Percentiles rank a stretch among this genome's conserved stretches.
These are phyloP conservation scores for Pteronotus mesoamericanus DNA, from an alignment of 2,797 vertebrate species.

Conservation along the genomic window DNA sequence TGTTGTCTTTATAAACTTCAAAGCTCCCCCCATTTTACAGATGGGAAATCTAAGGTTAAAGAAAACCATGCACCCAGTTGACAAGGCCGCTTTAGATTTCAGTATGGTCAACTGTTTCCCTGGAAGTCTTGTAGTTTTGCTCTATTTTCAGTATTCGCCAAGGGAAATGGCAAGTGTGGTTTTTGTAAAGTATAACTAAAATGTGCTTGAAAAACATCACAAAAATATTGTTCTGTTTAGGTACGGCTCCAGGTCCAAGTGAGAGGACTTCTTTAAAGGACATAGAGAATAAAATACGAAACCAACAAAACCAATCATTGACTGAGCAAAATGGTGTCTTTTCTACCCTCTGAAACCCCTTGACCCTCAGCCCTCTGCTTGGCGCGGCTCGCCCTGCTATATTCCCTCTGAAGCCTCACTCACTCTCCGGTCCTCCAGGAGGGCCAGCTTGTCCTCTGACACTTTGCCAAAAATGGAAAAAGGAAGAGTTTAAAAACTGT, in stretches of 20 bases:
- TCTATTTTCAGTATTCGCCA: constrained; percentile 5
- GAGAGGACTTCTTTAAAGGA: constrained; percentile 25
- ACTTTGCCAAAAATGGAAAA: constrained; percentile 74
- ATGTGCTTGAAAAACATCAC: constrained; percentile 20
- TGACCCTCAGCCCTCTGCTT: not conserved
- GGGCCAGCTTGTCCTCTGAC: constrained; percentile 68
- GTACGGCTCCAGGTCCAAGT: not conserved
- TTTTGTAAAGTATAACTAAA: constrained; percentile 29
- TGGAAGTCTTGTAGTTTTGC: not conserved
- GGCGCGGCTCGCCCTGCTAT: not conserved
- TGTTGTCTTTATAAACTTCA: not conserved
- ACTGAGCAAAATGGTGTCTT: not conserved
- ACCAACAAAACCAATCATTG: not conserved
- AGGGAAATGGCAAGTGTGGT: constrained; percentile 22
- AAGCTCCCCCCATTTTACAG: not conserved
- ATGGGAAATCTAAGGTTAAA: not conserved
- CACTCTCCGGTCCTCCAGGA: constrained; percentile 67
- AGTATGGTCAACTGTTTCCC: not conserved
- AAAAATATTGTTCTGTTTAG: constrained; percentile 16
- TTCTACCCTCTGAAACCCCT: not conserved
- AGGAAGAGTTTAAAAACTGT: constrained; percentile 77
- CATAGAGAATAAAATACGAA: not conserved
- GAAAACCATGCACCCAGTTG: not conserved
- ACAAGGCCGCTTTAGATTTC: not conserved
- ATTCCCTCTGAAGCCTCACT: not conserved